Evolutionary conservation across 2,888 invertebrate genomes (phyloP), one percentile per base, ranked within the genome.

Genomic region (Heteromyza rotundicornis): DNA sequence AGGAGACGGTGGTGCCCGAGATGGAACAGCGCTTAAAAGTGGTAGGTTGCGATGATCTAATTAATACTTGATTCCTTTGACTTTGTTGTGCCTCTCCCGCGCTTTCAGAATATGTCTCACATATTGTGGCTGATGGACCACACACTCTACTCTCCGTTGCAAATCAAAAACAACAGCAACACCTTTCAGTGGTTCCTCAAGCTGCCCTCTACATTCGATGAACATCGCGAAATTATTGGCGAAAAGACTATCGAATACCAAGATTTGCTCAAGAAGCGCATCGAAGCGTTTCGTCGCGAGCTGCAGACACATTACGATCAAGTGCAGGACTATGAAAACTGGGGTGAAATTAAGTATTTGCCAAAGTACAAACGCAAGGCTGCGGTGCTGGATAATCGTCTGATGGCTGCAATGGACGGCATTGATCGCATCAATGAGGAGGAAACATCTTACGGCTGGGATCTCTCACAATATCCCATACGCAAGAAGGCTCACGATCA

Each of bases 391-490:
- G 93, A 96, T 79, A 87, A 88, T 59, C 76, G 79, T 14, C 66
- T 82, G 67, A 80, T 77, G 87, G 90, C 84, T 2, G 96, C 95
- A 2, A 88, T 94, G 82, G 87, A 88, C 51, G 89, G 87, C 64
- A 94, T 96, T 65, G 94, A 95, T 74, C 88, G 89, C 63, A 95
- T 98, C 74, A 98, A 98, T 80, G 91, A 90, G 77, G 97, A 98
- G 80, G 98, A 98, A 80, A 85, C 87, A 27, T 88, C 95, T 17
- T 97, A 92, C 78, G 93, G 91, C 12, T 96, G 92, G 89, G 92
- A 95, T 75, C 80, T 90, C 8, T 94, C 96, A 0, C 90, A 92
- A 70, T 98, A 97, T 85, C 95, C 96, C 0, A 86, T 92, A 65
- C 86, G 96, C 64, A 93, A 94, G 81, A 84, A 87, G 73, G 84